A percentile compares a stretch with the other conserved stretches of the same genome.
These are phyloP conservation scores for Ispidina lecontei DNA, from an alignment of 2,797 vertebrate species.

Conservation along the genomic window DNA sequence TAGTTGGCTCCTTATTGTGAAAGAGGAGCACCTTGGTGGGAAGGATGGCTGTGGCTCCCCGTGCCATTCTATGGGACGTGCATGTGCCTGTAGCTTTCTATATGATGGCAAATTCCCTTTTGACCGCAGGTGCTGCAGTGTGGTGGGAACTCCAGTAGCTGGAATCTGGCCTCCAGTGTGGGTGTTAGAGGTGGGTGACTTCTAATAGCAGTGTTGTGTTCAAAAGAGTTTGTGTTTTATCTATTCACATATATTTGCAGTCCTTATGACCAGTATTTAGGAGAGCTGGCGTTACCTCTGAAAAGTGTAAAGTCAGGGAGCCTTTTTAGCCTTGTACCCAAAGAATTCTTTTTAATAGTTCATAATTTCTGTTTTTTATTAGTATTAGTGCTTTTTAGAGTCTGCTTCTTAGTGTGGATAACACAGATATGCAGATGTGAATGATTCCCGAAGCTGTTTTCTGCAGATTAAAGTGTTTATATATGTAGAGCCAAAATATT, in stretches of 20 bases:
- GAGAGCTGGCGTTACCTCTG: not conserved
- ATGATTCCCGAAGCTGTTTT: not conserved
- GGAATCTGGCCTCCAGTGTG: not conserved
- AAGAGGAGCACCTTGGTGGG: not conserved
- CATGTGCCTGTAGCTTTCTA: not conserved
- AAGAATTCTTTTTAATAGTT: not conserved
- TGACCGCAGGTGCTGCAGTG: not conserved
- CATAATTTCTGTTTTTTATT: not conserved
- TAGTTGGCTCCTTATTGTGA: not conserved
- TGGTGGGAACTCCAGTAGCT: not conserved
- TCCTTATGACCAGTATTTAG: not conserved
- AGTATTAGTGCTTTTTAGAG: not conserved
- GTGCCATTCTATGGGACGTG: accelerated
- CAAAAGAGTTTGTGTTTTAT: not conserved
- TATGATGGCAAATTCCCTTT: not conserved
- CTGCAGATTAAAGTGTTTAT: not conserved
- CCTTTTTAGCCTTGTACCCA: not conserved
- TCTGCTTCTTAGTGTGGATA: not conserved
- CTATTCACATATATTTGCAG: not conserved
- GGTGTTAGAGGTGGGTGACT: not conserved
- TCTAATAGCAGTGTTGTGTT: not conserved
- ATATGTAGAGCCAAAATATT: not conserved
- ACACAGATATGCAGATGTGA: not conserved
- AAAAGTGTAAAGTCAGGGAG: not conserved
- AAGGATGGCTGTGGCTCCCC: not conserved